Evolutionary conservation across 1,140 invertebrate genomes (phyloP).

Genomic region (Harpegnathos saltator): DNA sequence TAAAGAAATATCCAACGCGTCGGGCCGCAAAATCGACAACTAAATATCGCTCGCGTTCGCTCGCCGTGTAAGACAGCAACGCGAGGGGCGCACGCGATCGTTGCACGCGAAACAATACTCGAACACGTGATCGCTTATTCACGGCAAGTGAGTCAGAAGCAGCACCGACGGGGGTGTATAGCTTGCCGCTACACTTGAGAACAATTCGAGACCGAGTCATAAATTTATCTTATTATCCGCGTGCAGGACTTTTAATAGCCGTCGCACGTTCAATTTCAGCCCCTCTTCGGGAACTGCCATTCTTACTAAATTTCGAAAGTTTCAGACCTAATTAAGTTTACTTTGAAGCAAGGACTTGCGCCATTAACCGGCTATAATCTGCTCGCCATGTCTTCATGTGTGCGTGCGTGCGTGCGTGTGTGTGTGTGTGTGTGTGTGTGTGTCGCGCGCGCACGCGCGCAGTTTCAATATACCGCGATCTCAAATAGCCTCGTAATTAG

Average conservation of each 20-base stretch:
- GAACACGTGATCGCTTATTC: constrained; percentile 30
- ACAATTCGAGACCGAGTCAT: background rate
- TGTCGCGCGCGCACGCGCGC: background rate
- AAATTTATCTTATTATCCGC: constrained; percentile 1
- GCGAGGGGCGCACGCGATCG: background rate
- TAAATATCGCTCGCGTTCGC: too few species aligned
- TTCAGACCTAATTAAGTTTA: background rate
- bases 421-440: constrained; percentile 14
- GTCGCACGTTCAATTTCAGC: background rate
- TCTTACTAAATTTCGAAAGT: constrained; percentile 9
- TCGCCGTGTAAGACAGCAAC: too few species aligned
- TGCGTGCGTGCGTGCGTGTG: background rate
- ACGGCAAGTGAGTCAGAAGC: constrained; percentile 20
- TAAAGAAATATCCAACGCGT: too few species aligned
- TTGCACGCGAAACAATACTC: constrained; percentile 3
- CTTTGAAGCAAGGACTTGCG: background rate
- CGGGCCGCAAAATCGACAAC: too few species aligned
- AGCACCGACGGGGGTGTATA: too few species aligned
- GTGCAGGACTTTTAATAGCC: too few species aligned
- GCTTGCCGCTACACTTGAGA: background rate
- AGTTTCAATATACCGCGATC: constrained; percentile 18
- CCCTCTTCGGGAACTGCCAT: background rate
- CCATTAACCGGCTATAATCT: constrained; percentile 12
- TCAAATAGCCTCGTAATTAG: constrained; percentile 46
- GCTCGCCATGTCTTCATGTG: constrained; percentile 26